These are phyloP conservation scores for Calephelis virginiensis DNA, from an alignment of 1,140 invertebrate genomes.

Conservation along the genomic window DNA sequence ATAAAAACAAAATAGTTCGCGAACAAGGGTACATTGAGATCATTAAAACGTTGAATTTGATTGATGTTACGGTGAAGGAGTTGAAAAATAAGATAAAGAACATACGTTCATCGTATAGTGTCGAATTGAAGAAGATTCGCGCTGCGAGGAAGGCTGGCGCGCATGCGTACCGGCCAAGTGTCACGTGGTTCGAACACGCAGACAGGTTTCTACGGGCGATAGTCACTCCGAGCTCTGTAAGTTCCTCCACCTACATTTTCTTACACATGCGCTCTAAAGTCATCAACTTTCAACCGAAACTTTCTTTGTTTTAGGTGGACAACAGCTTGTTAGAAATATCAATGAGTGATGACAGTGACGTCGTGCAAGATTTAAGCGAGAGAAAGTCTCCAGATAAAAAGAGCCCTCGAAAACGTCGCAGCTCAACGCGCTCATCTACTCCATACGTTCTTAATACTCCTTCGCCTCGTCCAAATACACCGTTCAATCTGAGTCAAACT, in stretches of 20 bases:
- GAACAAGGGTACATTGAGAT: conserved; percentile 73
- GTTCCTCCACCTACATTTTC: conserved; percentile 49
- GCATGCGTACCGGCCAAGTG: conserved; percentile 75
- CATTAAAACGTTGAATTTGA: conserved; percentile 66
- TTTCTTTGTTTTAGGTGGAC: conserved; percentile 61
- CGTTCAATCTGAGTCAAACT: conserved; percentile 58
- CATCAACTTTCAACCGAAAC: conserved; percentile 35
- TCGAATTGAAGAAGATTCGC: conserved; percentile 76
- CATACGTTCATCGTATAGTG: conserved; percentile 74
- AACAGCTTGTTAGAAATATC: conserved; percentile 66
- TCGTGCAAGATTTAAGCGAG: conserved; percentile 67
- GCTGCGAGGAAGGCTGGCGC: conserved; percentile 70
- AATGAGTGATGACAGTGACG: conserved; percentile 71
- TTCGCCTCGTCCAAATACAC: conserved; percentile 65
- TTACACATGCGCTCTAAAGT: conserved; percentile 46
- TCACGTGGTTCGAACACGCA: conserved; percentile 77
- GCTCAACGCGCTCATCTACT: conserved; percentile 64
- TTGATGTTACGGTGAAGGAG: conserved; percentile 71
- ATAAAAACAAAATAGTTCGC: conserved; percentile 73
- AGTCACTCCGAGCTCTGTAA: conserved; percentile 75
- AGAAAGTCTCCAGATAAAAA: conserved; percentile 70
- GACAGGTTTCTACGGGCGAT: conserved; percentile 77
- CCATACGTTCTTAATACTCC: conserved; percentile 74
- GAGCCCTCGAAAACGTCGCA: conserved; percentile 67
- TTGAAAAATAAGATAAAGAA: conserved; percentile 77